Percentiles rank a stretch among this genome's conserved stretches.
These are phyloP conservation scores for Anguilla rostrata DNA, from an alignment of 2,113 vertebrate species.

Conservation along the genomic window DNA sequence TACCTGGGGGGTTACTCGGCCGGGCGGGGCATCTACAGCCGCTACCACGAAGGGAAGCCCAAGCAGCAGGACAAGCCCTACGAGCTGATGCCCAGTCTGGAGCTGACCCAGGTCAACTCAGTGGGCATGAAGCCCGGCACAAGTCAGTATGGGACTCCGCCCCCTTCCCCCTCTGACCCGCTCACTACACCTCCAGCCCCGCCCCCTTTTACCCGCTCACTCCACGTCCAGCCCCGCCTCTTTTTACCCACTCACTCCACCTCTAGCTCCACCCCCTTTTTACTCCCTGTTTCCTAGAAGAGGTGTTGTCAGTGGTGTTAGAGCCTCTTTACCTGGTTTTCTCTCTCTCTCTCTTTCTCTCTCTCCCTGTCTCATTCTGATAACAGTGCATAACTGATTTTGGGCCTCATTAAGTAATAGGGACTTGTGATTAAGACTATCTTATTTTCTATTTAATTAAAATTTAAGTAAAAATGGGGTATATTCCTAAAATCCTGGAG, in stretches of 20 bases:
- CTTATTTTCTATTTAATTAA: neutral
- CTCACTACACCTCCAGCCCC: conserved; percentile 13
- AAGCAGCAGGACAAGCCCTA: conserved; percentile 92
- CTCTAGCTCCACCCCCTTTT: neutral
- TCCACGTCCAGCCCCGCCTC: conserved; percentile 16
- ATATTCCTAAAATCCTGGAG: no score
- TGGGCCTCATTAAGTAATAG: neutral
- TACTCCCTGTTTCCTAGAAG: neutral
- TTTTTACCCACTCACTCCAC: neutral
- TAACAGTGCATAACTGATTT: neutral
- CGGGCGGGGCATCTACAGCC: conserved; percentile 98
- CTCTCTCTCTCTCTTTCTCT: neutral
- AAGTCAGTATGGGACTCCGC: conserved; percentile 82
- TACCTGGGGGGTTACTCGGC: conserved; percentile 99
- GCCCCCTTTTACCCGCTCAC: neutral
- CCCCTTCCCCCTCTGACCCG: neutral
- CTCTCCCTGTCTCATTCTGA: neutral
- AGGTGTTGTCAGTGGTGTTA: conserved; percentile 3
- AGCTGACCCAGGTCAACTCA: conserved; percentile 86
- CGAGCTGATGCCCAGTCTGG: conserved; percentile 91
- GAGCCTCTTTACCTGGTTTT: neutral
- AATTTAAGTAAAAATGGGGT: no score
- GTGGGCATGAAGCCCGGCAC: conserved; percentile 92
- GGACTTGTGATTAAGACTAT: neutral
- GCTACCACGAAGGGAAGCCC: conserved; percentile 98